Percentiles rank a stretch among this genome's conserved stretches.
These are phyloP conservation scores for Mustela nigripes DNA, from an alignment of 2,113 vertebrate genomes.

Conservation along the genomic window DNA sequence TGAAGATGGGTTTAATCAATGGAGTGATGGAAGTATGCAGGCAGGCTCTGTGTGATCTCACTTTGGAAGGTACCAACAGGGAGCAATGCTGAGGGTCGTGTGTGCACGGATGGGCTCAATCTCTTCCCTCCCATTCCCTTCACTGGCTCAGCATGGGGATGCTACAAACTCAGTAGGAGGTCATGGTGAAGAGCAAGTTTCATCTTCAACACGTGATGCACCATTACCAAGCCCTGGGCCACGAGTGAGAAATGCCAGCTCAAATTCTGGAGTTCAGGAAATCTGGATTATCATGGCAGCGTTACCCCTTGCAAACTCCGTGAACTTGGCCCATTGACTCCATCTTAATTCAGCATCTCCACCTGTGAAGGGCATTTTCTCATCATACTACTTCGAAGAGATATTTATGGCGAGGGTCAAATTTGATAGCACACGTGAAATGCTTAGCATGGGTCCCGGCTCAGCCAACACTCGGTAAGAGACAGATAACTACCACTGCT, in stretches of 20 bases:
- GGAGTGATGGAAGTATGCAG: background rate
- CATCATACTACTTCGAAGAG: background rate
- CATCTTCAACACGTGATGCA: background rate
- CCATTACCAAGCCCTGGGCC: background rate
- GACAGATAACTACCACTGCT: background rate
- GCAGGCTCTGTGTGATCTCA: background rate
- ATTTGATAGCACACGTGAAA: background rate
- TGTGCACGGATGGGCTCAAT: background rate
- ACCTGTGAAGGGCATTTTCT: background rate
- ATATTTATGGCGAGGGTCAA: rapidly evolving
- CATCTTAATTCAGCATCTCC: background rate
- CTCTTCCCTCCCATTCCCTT: background rate
- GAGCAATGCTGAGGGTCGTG: background rate
- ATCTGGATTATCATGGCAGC: background rate
- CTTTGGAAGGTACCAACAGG: background rate
- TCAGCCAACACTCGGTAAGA: background rate
- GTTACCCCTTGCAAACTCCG: background rate
- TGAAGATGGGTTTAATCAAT: background rate
- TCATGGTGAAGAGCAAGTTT: background rate
- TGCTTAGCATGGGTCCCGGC: background rate
- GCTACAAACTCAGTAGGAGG: background rate
- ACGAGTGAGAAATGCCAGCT: background rate
- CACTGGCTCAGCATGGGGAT: background rate
- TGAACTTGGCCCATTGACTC: too few species aligned
- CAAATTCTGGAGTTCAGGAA: background rate